A percentile compares a stretch with the other conserved stretches of the same genome.
Evolutionary conservation across 2,888 invertebrate species (phyloP).

Genomic region (Hyppa rectilinea): DNA sequence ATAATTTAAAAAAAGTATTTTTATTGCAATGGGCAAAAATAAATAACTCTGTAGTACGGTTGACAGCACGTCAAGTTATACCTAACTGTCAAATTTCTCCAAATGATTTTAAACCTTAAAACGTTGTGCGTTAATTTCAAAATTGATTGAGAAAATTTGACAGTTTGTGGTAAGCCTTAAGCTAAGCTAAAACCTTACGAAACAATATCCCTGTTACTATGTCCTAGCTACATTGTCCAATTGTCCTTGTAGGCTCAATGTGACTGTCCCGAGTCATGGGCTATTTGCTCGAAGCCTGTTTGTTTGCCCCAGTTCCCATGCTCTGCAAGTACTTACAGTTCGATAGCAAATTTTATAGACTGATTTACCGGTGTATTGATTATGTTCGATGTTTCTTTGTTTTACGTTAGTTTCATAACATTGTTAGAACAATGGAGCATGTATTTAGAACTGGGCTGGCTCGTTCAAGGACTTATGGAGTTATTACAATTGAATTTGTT

Average conservation of each 20-base stretch:
- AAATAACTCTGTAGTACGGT: too few relatives aligned
- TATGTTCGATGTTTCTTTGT: constrained; percentile 46
- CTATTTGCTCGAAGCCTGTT: constrained; percentile 60
- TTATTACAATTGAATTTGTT: constrained; percentile 29
- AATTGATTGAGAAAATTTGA: too few relatives aligned
- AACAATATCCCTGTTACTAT: constrained; percentile 29
- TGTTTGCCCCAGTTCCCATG: constrained; percentile 70
- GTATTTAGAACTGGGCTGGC: constrained; percentile 37
- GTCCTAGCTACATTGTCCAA: constrained; percentile 20
- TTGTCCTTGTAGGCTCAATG: constrained; percentile 60
- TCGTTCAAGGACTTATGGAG: constrained; percentile 26
- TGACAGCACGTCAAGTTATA: too few relatives aligned
- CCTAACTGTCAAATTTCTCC: too few relatives aligned
- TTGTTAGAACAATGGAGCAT: constrained; percentile 49
- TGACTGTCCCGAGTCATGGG: constrained; percentile 45
- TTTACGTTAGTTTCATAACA: constrained; percentile 34
- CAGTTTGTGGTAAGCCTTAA: too few relatives aligned
- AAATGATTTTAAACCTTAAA: too few relatives aligned
- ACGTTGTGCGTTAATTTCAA: too few relatives aligned
- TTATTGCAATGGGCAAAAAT: not conserved
- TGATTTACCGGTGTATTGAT: constrained; percentile 57
- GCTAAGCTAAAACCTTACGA: constrained; percentile 30
- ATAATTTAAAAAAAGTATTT: constrained; percentile 9
- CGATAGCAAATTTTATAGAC: constrained; percentile 52
- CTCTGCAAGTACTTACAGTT: constrained; percentile 36